Base-by-base conservation (phyloP, 1,140 invertebrate genomes). In the Platyura marginata region DNA sequence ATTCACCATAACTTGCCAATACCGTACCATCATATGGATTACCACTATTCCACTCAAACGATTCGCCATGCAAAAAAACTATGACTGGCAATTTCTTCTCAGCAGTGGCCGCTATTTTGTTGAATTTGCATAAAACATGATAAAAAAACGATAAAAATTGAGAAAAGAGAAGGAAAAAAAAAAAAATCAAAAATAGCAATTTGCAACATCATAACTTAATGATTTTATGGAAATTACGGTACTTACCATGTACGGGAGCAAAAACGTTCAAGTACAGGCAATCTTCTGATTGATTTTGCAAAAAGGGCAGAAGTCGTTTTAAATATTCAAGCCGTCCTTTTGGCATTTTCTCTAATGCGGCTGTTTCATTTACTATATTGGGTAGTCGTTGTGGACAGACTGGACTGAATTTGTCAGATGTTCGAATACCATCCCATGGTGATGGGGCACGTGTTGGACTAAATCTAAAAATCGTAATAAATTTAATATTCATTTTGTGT, bases 201-300 rank as follows among this genome's bases (percentile, higher is more conserved):
- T n/a, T n/a, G n/a, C n/a, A n/a, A n/a, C n/a, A n/a, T n/a, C n/a
- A n/a, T n/a, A n/a, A n/a, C n/a, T n/a, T n/a, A n/a, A n/a, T n/a
- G n/a, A n/a, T n/a, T n/a, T n/a, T n/a, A n/a, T n/a, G n/a, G n/a
- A n/a, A n/a, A n/a, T n/a, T n/a, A n/a, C 43, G 40, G 23, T 41
- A 68, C 81, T 75, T 68, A 94, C 92, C 89, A 75, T 82, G 81
- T 4, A 82, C 77, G 3, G 93, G 91, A 10, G 87, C 79, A 61
- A 92, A 96, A 50, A 98, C 84, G 59, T 98, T 98, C 52, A 98
- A 71, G 59, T 93, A 94, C 20, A 97, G 72, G 56, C 93, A 98
- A 65, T 98, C 93, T 68, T 97, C 93, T 51, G 81, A 89, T 62
- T 96, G 90, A 55, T 94, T 87, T 52, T 74, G 75, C 42, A 96